phyloP scores from a whole-genome alignment of 2,888 invertebrate genomes.

The Chrysina gloriosa region DNA sequence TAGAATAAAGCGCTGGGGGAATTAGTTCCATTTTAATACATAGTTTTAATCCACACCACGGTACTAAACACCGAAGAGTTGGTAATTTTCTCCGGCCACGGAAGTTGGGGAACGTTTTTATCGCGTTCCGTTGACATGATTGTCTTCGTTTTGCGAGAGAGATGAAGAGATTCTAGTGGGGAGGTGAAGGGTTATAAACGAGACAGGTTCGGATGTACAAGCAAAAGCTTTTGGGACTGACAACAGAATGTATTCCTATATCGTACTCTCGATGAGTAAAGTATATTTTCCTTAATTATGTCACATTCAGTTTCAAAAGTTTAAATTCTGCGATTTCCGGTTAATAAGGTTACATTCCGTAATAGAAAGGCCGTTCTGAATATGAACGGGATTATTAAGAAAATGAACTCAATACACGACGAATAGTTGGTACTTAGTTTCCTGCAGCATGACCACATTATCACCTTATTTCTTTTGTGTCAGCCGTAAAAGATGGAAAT shows the following conservation, averaged over 20 bases:
- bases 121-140: conserved; percentile 3
- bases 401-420: no score
- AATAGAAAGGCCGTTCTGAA: no score
- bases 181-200: neutral
- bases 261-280: neutral
- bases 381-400: no score
- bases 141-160: neutral
- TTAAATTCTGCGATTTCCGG: no score
- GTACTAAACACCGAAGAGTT: conserved; percentile 18
- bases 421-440: no score
- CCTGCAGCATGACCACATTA: no score
- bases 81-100: conserved; percentile 8
- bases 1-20: neutral
- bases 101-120: conserved; percentile 12
- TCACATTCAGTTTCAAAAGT: neutral
- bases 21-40: conserved; percentile 14
- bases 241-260: no score
- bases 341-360: no score
- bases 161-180: neutral
- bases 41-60: conserved; percentile 18
- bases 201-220: neutral
- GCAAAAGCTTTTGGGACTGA: neutral
- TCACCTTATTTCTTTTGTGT: no score
- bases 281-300: neutral
- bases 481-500: no score